Conservation (phyloP, 2,888 invertebrate genomes). For the Tribolium freemani region DNA sequence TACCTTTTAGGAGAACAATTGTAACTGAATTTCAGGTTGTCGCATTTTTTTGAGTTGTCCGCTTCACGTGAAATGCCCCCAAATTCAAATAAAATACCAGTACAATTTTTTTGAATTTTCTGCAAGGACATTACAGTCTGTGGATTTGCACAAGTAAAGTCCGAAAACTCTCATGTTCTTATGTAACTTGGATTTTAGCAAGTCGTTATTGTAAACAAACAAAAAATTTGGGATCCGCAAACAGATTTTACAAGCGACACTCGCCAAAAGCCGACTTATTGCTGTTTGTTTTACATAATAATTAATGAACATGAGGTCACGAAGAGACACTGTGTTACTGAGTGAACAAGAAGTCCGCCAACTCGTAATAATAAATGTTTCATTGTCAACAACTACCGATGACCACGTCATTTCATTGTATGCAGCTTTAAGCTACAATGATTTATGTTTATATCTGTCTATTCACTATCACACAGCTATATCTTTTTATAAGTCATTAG, state of each 20-base stretch:
- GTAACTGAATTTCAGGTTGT: too few relatives aligned
- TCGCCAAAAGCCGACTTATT: not conserved
- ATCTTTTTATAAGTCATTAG: conserved; percentile 47
- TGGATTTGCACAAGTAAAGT: too few relatives aligned
- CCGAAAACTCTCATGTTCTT: not conserved
- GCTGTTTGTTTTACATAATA: conserved; percentile 17
- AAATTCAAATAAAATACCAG: too few relatives aligned
- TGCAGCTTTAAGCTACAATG: conserved; percentile 25
- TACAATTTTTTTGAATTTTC: too few relatives aligned
- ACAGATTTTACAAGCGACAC: conserved; percentile 9
- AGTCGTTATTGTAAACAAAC: conserved; percentile 12
- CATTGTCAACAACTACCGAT: conserved; percentile 38
- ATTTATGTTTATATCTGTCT: conserved; percentile 31
- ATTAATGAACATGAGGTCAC: conserved; percentile 19
- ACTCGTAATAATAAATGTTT: conserved; percentile 25
- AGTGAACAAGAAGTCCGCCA: conserved; percentile 1
- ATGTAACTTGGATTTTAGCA: conserved; percentile 2
- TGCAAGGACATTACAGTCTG: too few relatives aligned
- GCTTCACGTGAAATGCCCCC: too few relatives aligned
- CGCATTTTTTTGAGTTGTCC: too few relatives aligned
- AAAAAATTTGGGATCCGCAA: conserved; percentile 6
- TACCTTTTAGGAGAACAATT: too few relatives aligned
- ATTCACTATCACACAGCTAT: conserved; percentile 34
- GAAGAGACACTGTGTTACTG: conserved; percentile 6
- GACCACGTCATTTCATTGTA: conserved; percentile 33